Base-by-base conservation (phyloP, 2,888 invertebrate species). In the Rhagophthalmus giganteus region DNA sequence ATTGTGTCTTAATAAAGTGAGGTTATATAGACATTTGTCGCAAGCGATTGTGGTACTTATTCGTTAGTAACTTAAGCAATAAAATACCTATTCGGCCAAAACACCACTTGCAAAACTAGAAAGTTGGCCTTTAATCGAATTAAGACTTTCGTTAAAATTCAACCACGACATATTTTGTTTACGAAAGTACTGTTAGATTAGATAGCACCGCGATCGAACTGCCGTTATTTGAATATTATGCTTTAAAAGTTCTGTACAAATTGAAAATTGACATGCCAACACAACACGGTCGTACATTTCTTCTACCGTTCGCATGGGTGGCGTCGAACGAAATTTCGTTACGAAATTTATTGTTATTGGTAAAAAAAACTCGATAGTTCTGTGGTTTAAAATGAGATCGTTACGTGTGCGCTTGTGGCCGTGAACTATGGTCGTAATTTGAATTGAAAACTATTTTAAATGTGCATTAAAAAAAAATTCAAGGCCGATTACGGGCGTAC, bases 21-120 rank as follows among this genome's bases (percentile, higher is more conserved):
- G 46, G 46, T 39, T 47, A 47, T 38, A 32, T 31, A 24, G 11
- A 13, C 20, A 10, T 4, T n/a, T n/a, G n/a, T n/a, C n/a, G n/a
- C 10, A 15, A 20, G 8, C 12, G 12, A 15, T n/a, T 14, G 7
- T 33, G 2, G 4, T 8, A 14, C 16, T 33, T 13, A 33, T 2
- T 3, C 1, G 2, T 2, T 9, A 10, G 4, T 5, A 2, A 6
- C n/a, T n/a, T 24, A 20, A 20, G 24, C 24, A 24, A 24, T 16
- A 25, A 11, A 10, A 9, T 47, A 47, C 46, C 46, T 47, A 32
- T 25, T 15, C 93, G 58, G 88, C 85, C 70, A 94, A 80, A 63
- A 94, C 92, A 76, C 92, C 93, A 72, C 88, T 89, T 50, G 94
- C 93, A 67, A 94, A 87, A 77, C 82, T 93, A 24, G 86, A 84